phyloP scores from a whole-genome alignment of 1,140 invertebrate genomes.

The Drosophila sechellia region DNA sequence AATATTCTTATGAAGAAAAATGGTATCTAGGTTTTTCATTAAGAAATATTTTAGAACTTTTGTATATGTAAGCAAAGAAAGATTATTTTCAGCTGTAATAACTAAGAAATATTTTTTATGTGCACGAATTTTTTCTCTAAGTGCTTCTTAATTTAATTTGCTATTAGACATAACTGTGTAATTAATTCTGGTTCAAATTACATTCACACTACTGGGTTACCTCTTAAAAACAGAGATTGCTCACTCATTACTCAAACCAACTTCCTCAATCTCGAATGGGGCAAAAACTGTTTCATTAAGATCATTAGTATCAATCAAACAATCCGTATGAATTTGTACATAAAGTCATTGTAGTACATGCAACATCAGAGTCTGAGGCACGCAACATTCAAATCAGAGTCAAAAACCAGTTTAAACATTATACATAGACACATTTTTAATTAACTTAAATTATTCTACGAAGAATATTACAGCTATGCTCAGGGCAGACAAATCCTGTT shows the following conservation, averaged over 20 bases:
- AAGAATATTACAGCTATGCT: neutral
- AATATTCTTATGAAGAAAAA: too few relatives aligned
- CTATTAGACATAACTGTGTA: neutral
- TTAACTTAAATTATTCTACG: neutral
- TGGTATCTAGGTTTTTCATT: too few relatives aligned
- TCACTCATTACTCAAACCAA: constrained; percentile 23
- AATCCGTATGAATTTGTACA: constrained; percentile 31
- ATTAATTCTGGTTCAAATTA: constrained; percentile 10
- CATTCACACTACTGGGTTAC: constrained; percentile 27
- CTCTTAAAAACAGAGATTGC: constrained; percentile 5
- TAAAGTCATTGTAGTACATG: constrained; percentile 45
- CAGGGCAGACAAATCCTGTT: too few relatives aligned
- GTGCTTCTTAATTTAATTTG: constrained; percentile 3
- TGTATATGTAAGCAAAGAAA: too few relatives aligned
- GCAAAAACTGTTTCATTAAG: constrained; percentile 29
- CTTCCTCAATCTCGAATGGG: constrained; percentile 10
- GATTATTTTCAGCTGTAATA: too few relatives aligned
- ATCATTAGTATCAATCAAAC: constrained; percentile 1
- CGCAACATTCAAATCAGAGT: constrained; percentile 76
- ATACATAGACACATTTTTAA: constrained; percentile 3
- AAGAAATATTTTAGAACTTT: too few relatives aligned
- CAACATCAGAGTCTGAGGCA: constrained; percentile 26
- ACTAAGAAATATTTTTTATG: too few relatives aligned
- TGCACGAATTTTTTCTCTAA: neutral
- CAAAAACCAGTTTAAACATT: constrained; percentile 61